Percentiles rank a stretch among this genome's conserved stretches.
Conservation (phyloP, 1,140 invertebrate genomes). For the Drosophila quadrilineata region DNA sequence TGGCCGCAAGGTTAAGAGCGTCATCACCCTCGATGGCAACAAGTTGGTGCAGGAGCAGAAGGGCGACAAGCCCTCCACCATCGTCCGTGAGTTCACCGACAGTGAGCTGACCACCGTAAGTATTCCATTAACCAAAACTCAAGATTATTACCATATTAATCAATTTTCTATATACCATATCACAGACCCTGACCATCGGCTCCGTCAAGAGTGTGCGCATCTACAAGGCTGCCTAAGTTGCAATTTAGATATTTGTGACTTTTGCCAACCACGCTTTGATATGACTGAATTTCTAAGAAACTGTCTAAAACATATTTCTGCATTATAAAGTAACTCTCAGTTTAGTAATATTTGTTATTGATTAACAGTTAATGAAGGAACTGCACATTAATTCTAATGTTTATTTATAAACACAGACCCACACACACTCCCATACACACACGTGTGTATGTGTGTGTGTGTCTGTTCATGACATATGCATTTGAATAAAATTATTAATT, state of each 20-base stretch:
- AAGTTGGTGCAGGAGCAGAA: constrained; percentile 88
- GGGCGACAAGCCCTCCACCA: constrained; percentile 85
- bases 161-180: constrained; percentile 55
- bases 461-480: constrained; percentile 34
- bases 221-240: constrained; percentile 84
- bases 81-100: constrained; percentile 86
- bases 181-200: constrained; percentile 87
- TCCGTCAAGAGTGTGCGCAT: constrained; percentile 87
- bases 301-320: constrained; percentile 50
- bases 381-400: constrained; percentile 59
- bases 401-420: constrained; percentile 48
- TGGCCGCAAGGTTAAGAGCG: constrained; percentile 90
- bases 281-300: constrained; percentile 62
- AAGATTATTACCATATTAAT: neutral
- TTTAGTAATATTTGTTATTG: constrained; percentile 63
- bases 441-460: constrained; percentile 25
- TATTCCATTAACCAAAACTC: constrained; percentile 2
- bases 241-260: too few relatives aligned
- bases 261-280: neutral
- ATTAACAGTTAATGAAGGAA: constrained; percentile 53
- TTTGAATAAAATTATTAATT: constrained; percentile 64
- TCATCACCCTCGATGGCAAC: constrained; percentile 86
- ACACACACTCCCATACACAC: constrained; percentile 14
- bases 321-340: constrained; percentile 59
- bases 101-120: constrained; percentile 87